A percentile compares a stretch with the other conserved stretches of the same genome.
These are phyloP conservation scores for Fragum fragum DNA, from an alignment of 2,888 invertebrate species.

Conservation along the genomic window DNA sequence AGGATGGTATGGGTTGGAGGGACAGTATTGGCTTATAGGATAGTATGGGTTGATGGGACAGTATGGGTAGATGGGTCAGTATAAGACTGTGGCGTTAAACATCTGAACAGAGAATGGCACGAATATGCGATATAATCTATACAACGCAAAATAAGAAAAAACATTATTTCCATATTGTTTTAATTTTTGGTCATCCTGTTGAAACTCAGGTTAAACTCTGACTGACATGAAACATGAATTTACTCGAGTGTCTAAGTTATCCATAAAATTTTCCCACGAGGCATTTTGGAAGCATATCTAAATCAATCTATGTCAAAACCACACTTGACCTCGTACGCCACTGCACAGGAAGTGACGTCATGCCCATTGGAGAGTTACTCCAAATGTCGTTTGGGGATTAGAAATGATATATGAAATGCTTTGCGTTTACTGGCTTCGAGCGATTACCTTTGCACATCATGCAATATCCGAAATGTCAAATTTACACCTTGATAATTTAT, in stretches of 20 bases:
- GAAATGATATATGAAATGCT: background rate
- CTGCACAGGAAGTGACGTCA: conserved; percentile 12
- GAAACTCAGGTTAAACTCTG: no score
- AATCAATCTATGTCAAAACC: background rate
- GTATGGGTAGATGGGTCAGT: no score
- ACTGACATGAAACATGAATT: no score
- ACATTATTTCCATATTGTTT: no score
- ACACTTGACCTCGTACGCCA: conserved; percentile 7
- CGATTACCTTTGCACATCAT: background rate
- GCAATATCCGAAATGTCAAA: background rate
- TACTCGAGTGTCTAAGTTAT: background rate
- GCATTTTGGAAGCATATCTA: background rate
- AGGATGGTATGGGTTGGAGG: no score
- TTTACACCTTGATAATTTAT: background rate
- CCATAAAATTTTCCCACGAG: background rate
- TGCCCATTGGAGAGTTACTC: background rate
- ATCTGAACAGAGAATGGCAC: no score
- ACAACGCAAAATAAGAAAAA: no score
- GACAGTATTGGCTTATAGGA: no score
- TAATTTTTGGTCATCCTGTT: no score
- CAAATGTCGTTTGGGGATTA: background rate
- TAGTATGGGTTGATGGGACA: no score
- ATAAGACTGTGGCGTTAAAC: no score
- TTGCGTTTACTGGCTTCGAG: background rate
- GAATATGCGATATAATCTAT: no score